A percentile compares a stretch with the other conserved stretches of the same genome.
Conservation (phyloP, 2,797 vertebrate species). For the Lutjanus campechanus region DNA sequence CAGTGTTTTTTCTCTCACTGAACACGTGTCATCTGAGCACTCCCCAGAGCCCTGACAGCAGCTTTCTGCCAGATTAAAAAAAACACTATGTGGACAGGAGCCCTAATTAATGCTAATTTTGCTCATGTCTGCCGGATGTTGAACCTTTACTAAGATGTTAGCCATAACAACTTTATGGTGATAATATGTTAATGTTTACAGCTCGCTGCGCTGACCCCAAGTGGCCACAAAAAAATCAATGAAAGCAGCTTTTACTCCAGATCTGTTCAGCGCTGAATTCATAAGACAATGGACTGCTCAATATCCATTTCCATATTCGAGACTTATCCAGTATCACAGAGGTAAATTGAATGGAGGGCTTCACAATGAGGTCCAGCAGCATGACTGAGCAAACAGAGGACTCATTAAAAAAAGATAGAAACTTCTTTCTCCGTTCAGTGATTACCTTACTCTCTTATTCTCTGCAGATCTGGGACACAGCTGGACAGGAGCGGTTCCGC, state of each 20-base stretch:
- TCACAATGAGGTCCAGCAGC: conserved; percentile 13
- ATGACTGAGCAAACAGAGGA: conserved; percentile 30
- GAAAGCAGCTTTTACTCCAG: neutral
- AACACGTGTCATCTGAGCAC: no score
- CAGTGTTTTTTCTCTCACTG: no score
- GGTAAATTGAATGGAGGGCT: conserved; percentile 13
- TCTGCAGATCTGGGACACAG: conserved; percentile 93
- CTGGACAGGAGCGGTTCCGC: conserved; percentile 92
- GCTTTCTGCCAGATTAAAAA: no score
- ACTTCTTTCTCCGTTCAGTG: conserved; percentile 9
- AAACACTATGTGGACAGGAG: no score
- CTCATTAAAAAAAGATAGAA: conserved; percentile 34
- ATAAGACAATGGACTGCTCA: neutral
- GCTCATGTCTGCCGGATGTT: neutral
- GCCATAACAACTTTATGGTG: neutral
- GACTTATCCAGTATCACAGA: conserved; percentile 6
- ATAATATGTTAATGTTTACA: neutral
- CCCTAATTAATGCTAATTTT: neutral
- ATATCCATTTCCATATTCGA: conserved; percentile 32
- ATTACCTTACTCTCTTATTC: conserved; percentile 34
- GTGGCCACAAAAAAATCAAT: neutral
- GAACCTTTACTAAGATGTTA: neutral
- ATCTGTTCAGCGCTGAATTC: conserved; percentile 6
- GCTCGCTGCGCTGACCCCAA: neutral
- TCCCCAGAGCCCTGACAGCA: no score